These are phyloP conservation scores for Aleiodes testaceus DNA, from an alignment of 2,888 invertebrate species.

Conservation along the genomic window DNA sequence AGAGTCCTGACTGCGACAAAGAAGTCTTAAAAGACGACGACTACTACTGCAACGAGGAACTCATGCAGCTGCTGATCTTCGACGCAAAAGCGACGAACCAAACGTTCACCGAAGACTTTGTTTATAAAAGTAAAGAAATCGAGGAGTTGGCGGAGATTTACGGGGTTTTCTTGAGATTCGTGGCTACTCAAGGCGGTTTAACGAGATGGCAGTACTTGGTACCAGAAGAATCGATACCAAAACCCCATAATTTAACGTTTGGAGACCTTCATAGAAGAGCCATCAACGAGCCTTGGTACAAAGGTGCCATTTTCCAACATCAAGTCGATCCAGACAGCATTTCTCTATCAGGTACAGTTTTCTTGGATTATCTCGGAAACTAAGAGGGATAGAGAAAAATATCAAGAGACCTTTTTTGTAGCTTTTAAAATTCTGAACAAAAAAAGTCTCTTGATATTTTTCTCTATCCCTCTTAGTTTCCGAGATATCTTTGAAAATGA, in stretches of 20 bases:
- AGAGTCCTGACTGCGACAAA: slow-evolving; percentile 76
- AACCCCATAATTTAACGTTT: slow-evolving; percentile 75
- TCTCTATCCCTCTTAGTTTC: neutral
- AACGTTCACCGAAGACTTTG: slow-evolving; percentile 69
- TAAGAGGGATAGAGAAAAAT: neutral
- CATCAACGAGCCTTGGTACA: slow-evolving; percentile 94
- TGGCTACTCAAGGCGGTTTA: slow-evolving; percentile 91
- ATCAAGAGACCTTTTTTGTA: too few relatives aligned
- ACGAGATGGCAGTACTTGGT: slow-evolving; percentile 84
- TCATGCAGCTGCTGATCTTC: slow-evolving; percentile 89
- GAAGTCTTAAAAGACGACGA: slow-evolving; percentile 80
- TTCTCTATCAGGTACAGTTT: slow-evolving; percentile 63
- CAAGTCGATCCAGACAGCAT: slow-evolving; percentile 80
- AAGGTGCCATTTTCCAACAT: slow-evolving; percentile 90
- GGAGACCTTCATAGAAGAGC: slow-evolving; percentile 84
- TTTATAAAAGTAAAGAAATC: slow-evolving; percentile 69
- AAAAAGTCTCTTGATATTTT: too few relatives aligned
- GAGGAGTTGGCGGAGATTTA: slow-evolving; percentile 78
- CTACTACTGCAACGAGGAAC: slow-evolving; percentile 88
- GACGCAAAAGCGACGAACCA: slow-evolving; percentile 85
- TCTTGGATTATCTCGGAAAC: neutral
- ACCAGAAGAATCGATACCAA: slow-evolving; percentile 46
- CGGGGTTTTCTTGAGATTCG: slow-evolving; percentile 85
- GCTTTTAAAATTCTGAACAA: too few relatives aligned
- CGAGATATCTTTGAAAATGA: neutral